Base-by-base conservation (phyloP, 1,140 invertebrate species). In the Cherax quadricarinatus region DNA sequence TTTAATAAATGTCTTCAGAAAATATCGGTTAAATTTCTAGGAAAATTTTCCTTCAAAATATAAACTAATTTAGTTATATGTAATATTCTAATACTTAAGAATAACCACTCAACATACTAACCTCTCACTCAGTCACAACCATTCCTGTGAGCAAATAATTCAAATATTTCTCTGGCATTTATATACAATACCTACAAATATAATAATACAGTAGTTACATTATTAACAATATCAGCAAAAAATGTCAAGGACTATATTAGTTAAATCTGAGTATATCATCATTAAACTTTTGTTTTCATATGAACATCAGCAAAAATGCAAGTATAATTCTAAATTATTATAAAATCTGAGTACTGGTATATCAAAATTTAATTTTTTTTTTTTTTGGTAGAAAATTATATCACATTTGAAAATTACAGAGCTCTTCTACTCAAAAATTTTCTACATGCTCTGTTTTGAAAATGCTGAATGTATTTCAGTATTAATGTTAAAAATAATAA, bases 111-210 rank as follows among this genome's bases (percentile, higher is more conserved):
- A 51, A 73, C 88, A 82, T 49, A 84, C 48, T 41, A 41, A 41
- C 2, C 30, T 53, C 14, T 60, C 81, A 75, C 53, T 81, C 89
- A 86, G 51, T 91, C 89, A 91, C 89, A 91, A 91, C 89, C 89
- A 86, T 86, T 53, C 89, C 81, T 41, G 80, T 91, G 89, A 91
- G 89, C 89, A 91, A 91, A 91, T 91, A 86, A 91, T 91, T 86
- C 73, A 79, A 60, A 91, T 83, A 91, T 80, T 53, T 79, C 62
- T 87, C 70, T 87, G 86, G 86, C 86, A 51, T 53, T 24, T 79
- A 87, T 87, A 41, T 89, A 83, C 88, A 75, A 53, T 12, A 83
- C 62, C 79, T 49, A 82, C 79, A 73, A 53, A 73, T 73, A 83
- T 83, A n/a, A 89, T 78, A 41, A 87, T 87, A 53, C 30, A 41